A percentile compares a stretch with the other conserved stretches of the same genome.
These are phyloP conservation scores for Trachemys scripta DNA, from an alignment of 2,113 vertebrate species.

Conservation along the genomic window DNA sequence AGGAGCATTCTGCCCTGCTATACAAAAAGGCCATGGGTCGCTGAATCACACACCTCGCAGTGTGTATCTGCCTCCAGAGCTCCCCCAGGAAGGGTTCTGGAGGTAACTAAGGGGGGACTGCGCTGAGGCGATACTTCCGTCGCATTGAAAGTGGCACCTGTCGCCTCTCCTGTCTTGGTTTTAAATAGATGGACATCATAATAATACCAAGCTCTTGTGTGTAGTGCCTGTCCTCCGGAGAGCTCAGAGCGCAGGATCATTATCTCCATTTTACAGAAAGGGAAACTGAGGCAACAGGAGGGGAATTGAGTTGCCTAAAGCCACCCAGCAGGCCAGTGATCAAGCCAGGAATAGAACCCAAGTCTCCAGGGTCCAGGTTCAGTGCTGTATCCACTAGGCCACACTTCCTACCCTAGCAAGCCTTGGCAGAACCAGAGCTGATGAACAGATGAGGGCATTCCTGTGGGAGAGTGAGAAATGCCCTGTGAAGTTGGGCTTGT, in stretches of 20 bases:
- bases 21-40: not conserved
- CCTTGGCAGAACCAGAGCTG: not conserved
- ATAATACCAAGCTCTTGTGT: not conserved
- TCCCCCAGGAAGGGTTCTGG: rapidly evolving
- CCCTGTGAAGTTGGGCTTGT: not conserved
- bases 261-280: not conserved
- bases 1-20: not conserved
- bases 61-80: not conserved
- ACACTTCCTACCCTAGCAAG: not conserved
- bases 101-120: not conserved
- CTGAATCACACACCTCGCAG: not conserved
- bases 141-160: not conserved
- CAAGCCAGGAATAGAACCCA: not conserved
- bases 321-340: not conserved
- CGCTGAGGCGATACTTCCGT: not conserved
- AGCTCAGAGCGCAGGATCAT: not conserved
- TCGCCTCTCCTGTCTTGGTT: not conserved
- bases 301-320: not conserved
- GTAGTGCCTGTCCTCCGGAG: not conserved
- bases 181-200: not conserved
- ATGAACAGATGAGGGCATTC: not conserved
- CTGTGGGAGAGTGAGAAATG: not conserved
- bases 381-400: not conserved
- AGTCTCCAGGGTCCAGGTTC: not conserved
- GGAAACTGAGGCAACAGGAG: not conserved